Conservation (phyloP, 2,888 invertebrate genomes). For the Melieria picta region DNA sequence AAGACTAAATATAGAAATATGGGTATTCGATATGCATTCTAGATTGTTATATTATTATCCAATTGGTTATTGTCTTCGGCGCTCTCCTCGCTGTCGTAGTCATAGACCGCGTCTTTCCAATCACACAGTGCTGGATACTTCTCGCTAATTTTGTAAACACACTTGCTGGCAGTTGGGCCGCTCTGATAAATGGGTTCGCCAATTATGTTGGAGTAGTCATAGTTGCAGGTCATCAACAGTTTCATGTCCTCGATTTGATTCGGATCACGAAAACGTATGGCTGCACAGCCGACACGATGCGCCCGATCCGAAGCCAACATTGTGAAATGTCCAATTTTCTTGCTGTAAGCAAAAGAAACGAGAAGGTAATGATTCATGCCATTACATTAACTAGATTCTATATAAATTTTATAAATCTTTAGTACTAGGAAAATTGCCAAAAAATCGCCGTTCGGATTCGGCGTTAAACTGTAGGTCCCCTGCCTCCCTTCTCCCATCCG, state of each 20-base stretch:
- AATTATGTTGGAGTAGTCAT: conserved; percentile 61
- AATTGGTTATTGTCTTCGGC: conserved; percentile 48
- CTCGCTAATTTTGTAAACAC: conserved; percentile 50
- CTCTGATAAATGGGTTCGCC: conserved; percentile 55
- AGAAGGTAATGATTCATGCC: not conserved
- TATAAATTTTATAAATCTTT: not conserved
- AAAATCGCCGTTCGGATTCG: too few species aligned
- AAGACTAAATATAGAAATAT: too few species aligned
- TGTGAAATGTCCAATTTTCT: conserved; percentile 63
- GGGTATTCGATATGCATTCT: not conserved
- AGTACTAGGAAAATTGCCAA: too few species aligned
- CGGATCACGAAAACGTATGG: conserved; percentile 52
- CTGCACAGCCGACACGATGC: conserved; percentile 62
- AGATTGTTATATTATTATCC: conserved; percentile 47
- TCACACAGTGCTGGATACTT: conserved; percentile 58
- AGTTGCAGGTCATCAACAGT: conserved; percentile 62
- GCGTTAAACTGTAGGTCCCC: too few species aligned
- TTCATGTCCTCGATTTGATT: conserved; percentile 42
- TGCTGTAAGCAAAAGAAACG: conserved; percentile 47
- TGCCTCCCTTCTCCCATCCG: too few species aligned
- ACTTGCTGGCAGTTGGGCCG: conserved; percentile 57
- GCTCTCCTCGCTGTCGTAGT: conserved; percentile 52
- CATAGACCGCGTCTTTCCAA: conserved; percentile 53
- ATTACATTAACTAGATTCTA: not conserved
- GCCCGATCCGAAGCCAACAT: conserved; percentile 59